phyloP scores from a whole-genome alignment of 2,888 invertebrate genomes.

The Eupeodes latifasciatus region DNA sequence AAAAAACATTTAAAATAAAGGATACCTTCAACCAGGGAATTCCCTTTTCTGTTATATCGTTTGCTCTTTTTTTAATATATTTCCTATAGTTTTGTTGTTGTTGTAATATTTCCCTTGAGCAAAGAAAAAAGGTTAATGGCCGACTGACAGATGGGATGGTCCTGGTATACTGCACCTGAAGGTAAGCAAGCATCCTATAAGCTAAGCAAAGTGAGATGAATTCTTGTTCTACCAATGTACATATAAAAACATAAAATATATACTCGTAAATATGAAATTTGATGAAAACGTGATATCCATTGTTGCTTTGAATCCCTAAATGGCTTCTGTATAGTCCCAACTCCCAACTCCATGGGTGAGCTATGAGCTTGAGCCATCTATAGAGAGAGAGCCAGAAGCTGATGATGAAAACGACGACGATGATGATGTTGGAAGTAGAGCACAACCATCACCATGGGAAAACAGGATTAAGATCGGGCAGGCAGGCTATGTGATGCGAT shows the following conservation, averaged over 20 bases:
- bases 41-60: conserved; percentile 24
- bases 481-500: conserved; percentile 3
- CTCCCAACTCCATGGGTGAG: neutral
- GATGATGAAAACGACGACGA: neutral
- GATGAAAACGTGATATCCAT: conserved; percentile 50
- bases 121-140: conserved; percentile 63
- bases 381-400: neutral
- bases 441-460: conserved; percentile 35
- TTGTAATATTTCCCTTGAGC: conserved; percentile 53
- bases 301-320: conserved; percentile 57
- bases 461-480: conserved; percentile 49
- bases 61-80: conserved; percentile 38
- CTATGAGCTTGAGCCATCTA: neutral
- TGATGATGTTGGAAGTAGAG: conserved; percentile 45
- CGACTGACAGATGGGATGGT: conserved; percentile 49
- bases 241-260: neutral
- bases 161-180: conserved; percentile 60
- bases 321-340: conserved; percentile 45
- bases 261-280: conserved; percentile 10
- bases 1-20: conserved; percentile 46
- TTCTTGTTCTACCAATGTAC: conserved; percentile 1
- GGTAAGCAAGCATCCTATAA: conserved; percentile 21
- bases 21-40: conserved; percentile 42
- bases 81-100: conserved; percentile 18
- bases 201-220: conserved; percentile 25